phyloP scores from a whole-genome alignment of 2,888 invertebrate genomes.

The Caenorhabditis sulstoni region DNA sequence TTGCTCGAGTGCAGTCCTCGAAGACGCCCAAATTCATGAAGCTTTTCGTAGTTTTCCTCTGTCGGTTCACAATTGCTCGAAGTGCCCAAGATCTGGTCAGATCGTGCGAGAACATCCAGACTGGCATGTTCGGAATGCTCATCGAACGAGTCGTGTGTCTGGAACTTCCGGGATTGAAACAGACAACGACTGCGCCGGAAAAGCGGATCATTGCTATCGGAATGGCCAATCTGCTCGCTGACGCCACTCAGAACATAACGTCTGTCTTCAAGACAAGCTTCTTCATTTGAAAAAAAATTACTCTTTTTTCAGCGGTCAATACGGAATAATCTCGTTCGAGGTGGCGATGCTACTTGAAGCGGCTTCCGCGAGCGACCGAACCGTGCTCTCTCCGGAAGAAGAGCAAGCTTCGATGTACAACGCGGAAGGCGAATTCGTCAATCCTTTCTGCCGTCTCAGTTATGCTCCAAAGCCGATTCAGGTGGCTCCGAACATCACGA shows the following conservation, averaged over 20 bases:
- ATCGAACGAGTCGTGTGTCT: slow-evolving; percentile 85
- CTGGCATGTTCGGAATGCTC: slow-evolving; percentile 95
- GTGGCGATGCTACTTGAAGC: slow-evolving; percentile 64
- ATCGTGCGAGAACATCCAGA: slow-evolving; percentile 72
- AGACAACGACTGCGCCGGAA: slow-evolving; percentile 89
- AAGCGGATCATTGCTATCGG: slow-evolving; percentile 94
- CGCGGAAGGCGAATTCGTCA: slow-evolving; percentile 75
- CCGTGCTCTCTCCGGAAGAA: slow-evolving; percentile 64
- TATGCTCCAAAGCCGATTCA: slow-evolving; percentile 67
- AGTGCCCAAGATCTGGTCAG: slow-evolving; percentile 87
- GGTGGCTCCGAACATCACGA: slow-evolving; percentile 63
- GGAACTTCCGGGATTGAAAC: slow-evolving; percentile 84
- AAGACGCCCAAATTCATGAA: slow-evolving; percentile 96
- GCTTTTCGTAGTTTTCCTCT: slow-evolving; percentile 91
- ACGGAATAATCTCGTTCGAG: slow-evolving; percentile 59
- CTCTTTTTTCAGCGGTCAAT: slow-evolving; percentile 47
- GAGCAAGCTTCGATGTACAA: slow-evolving; percentile 73
- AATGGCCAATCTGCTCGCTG: slow-evolving; percentile 85
- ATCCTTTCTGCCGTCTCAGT: slow-evolving; percentile 75
- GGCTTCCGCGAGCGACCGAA: slow-evolving; percentile 51
- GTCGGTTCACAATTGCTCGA: slow-evolving; percentile 89
- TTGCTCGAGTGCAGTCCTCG: slow-evolving; percentile 86
- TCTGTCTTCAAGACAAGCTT: slow-evolving; percentile 1
- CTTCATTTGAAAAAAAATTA: no score
- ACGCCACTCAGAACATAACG: slow-evolving; percentile 32